Base-by-base conservation (phyloP, 1,140 invertebrate genomes). In the Calephelis nemesis region DNA sequence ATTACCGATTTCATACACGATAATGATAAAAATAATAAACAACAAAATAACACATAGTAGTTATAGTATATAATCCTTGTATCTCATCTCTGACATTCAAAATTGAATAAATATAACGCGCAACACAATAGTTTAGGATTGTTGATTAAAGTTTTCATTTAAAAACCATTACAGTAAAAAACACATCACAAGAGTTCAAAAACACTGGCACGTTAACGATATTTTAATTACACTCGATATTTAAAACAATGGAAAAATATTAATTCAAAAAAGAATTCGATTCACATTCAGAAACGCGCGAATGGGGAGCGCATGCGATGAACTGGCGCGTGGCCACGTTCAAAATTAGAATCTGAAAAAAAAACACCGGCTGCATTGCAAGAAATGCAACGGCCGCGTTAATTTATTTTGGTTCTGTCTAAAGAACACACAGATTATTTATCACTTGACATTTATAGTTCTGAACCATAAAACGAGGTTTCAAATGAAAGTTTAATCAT, bases 271-370 rank as follows among this genome's bases (percentile, higher is more conserved):
- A 71, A 72, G 54, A 67, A 72, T 64, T 64, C 42, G 67, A 65
- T 64, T 63, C 48, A 48, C 62, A 65, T 69, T 77, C 67, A 74
- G 74, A 72, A 80, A 80, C 75, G 87, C 78, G 81, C 80, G 74
- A 58, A 72, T 70, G 73, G 68, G 72, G 72, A 72, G 80, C 82
- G 83, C 77, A 71, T 81, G 81, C 77, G 81, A 74, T 62, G 76
- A 74, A 90, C 88, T 90, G 88, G 84, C 84, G 81, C 79, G 81
- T 81, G 79, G 74, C 82, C 80, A 81, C 81, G 78, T 84, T 79
- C 86, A 80, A 85, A 90, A 74, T 88, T 90, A 90, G 88, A 89
- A 78, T 76, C 78, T 64, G 73, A 79, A 81, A 78, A 85, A 87
- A 86, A 90, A 84, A 77, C 75, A 68, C 62, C 48, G 74, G 68